A percentile compares a stretch with the other conserved stretches of the same genome.
These are phyloP conservation scores for Sycophila sp. DNA, from an alignment of 1,140 invertebrate genomes.

Conservation along the genomic window DNA sequence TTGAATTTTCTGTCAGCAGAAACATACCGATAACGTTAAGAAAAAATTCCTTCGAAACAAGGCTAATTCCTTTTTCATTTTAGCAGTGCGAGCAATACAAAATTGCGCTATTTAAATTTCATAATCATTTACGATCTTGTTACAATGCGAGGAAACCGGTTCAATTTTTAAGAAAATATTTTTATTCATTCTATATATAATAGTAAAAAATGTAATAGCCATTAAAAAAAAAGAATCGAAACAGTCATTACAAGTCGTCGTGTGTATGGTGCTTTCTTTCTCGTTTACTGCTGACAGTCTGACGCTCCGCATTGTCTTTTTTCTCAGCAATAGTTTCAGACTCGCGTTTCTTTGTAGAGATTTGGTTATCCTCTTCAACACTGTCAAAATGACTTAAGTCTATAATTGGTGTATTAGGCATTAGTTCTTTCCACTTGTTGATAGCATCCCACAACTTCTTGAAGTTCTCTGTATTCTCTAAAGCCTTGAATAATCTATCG, in stretches of 20 bases:
- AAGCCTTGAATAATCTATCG: too few species aligned
- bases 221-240: conserved; percentile 34
- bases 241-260: conserved; percentile 50
- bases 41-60: not conserved
- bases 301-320: not conserved
- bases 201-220: conserved; percentile 7
- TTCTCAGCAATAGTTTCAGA: not conserved
- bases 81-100: too few species aligned
- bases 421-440: too few species aligned
- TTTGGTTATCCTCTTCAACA: not conserved
- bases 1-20: conserved; percentile 8
- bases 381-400: conserved; percentile 4
- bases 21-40: not conserved
- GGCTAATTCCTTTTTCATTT: not conserved
- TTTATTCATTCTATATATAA: not conserved
- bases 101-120: too few species aligned
- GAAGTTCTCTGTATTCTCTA: conserved; percentile 2
- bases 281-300: conserved; percentile 20
- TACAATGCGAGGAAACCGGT: not conserved
- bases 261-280: conserved; percentile 47
- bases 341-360: not conserved
- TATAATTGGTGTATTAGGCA: conserved; percentile 19
- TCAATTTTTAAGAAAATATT: conserved; percentile 11
- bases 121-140: not conserved
- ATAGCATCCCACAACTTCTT: too few species aligned